phyloP scores from a whole-genome alignment of 2,113 vertebrate species.

The Elachura formosa region DNA sequence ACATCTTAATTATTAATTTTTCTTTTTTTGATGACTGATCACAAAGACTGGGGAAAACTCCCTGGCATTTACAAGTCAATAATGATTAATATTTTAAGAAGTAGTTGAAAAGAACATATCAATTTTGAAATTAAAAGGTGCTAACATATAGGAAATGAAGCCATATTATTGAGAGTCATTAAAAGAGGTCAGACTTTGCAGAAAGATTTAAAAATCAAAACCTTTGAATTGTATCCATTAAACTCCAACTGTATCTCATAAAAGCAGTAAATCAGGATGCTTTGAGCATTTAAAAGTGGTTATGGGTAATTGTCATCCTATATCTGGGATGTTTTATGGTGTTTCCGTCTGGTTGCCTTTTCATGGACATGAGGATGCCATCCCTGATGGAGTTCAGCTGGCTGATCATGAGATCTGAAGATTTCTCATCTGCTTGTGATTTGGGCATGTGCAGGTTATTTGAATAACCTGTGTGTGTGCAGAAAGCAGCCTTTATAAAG shows the following conservation, averaged over 20 bases:
- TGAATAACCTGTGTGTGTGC: background rate
- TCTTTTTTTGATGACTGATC: background rate
- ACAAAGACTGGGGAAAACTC: background rate
- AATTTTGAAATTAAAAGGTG: background rate
- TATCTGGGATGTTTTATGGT: background rate
- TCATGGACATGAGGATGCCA: rapidly evolving
- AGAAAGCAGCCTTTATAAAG: background rate
- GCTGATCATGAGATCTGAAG: background rate
- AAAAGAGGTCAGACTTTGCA: background rate
- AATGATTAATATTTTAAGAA: background rate
- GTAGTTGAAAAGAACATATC: background rate
- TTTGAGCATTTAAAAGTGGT: background rate
- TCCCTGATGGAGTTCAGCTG: background rate
- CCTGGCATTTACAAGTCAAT: background rate
- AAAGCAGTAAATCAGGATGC: background rate
- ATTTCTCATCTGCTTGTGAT: background rate
- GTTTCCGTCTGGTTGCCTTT: background rate
- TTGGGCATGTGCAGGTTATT: background rate
- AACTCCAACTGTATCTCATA: background rate
- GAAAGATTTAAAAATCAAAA: background rate
- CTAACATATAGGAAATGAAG: background rate
- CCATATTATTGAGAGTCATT: background rate
- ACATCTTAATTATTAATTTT: background rate
- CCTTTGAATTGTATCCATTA: background rate
- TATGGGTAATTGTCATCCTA: rapidly evolving